Base-by-base conservation (phyloP, 2,113 vertebrate species). In the Garra rufa region DNA sequence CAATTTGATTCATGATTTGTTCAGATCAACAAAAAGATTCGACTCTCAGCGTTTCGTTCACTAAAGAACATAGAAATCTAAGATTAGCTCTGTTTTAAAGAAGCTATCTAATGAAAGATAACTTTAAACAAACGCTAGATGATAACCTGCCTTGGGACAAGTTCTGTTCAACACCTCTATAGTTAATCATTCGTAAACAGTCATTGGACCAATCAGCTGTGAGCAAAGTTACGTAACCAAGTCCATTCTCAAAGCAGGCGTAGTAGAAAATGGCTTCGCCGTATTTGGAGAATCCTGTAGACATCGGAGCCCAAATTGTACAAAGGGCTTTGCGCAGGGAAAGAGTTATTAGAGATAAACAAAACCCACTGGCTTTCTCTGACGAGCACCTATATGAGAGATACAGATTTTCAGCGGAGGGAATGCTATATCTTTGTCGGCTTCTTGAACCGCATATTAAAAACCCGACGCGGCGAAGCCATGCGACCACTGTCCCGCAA, bases 371-470 rank as follows among this genome's bases (percentile, higher is more conserved):
- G 17, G 81, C 81, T 9, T 82, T 46, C 21, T 65, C 80, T 38
- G 80, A 82, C 34, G 61, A 55, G 13, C 44, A 38, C 8, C 55
- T 82, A 15, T 70, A 69, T 48, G 63, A 82, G 67, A 70, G 30
- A 26, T 70, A 82, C 44, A 13, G 80, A 9, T 82, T 82, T 26
- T 82, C 80, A 17, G 19, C 80, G 30, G 80, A 82, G 43, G 80
- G 80, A 50, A 82, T 82, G 11, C n/a, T 78, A 52, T 85, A 85
- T 73, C 74, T 79, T 3, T 79, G 76, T 17, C 30, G 63, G 52
- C 63, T 85, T 34, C 46, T 70, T 24, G 63, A 65, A 26, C 41
- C 3, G 6, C 65, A 70, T 10, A 85, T 84, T 15, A 63, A 76
- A 67, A 75, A 84, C 26, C 55, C 57, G 9, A 76, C 82, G 46